Evolutionary conservation across 2,888 invertebrate species (phyloP), one percentile per base, ranked within the genome.

Genomic region (Cephus rjabovi): DNA sequence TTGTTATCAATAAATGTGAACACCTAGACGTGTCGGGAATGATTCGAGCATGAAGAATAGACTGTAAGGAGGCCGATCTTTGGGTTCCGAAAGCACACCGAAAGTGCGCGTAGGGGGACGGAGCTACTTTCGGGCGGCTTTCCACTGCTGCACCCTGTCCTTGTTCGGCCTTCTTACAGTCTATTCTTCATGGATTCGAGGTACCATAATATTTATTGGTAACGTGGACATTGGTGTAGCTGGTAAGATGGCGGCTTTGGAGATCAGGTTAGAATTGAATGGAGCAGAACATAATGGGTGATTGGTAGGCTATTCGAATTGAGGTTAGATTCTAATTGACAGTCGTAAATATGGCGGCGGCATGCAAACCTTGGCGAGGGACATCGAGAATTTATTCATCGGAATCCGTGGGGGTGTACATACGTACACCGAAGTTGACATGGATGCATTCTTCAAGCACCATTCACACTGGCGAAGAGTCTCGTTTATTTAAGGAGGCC

Each of bases 341-440:
- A 56, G 56, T 56, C 56, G 23, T 56, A 56, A 56, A 56, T 56
- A 56, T 56, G 56, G 23, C 56, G 71, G 12, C 71, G 34, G 71
- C 33, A 34, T 71, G 31, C 71, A 71, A 71, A 71, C 71, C 71
- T 71, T 71, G 71, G 71, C 71, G 12, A 31, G 23, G 12, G 71
- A 23, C 71, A 23, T 71, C 71, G 33, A 70, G 37, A 70, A 70
- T 15, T 40, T 33, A 11, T 12, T n/a, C 70, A 15, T 70, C n/a
- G 70, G 71, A 71, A 71, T 71, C 34, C 71, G 31, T 11, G 31
- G 71, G 71, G 71, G 71, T 15, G 37, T 37, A 37, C 71, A 11
- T 9, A 2, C 9, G 11, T 23, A 2, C 23, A 34, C 15, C 34
- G 71, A 71, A 71, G 71, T 31, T 15, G 34, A 34, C 34, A 71